Evolutionary conservation across 2,113 vertebrate genomes (phyloP).

Genomic region (Gambusia holbrooki): DNA sequence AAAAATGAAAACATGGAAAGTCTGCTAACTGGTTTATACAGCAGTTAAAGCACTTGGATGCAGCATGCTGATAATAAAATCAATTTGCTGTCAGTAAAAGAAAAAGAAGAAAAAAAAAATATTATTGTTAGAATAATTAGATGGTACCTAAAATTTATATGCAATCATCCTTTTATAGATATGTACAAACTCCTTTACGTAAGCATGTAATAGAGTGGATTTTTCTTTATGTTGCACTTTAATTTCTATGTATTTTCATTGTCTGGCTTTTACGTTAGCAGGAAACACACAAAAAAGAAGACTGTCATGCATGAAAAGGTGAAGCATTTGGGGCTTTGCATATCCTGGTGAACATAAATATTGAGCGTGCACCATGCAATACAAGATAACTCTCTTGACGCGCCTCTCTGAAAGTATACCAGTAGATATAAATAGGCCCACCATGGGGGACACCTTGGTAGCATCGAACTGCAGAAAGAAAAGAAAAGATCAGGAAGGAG

Average conservation of each 20-base stretch:
- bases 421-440: no score
- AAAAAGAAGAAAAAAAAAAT: not conserved
- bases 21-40: not conserved
- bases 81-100: not conserved
- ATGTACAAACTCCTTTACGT: not conserved
- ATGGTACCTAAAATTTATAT: not conserved
- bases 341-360: not conserved
- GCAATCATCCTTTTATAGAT: not conserved
- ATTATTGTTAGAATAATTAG: not conserved
- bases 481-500: slow-evolving; percentile 35
- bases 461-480: slow-evolving; percentile 28
- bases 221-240: not conserved
- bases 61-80: not conserved
- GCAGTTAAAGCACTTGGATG: not conserved
- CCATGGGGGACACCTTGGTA: not conserved
- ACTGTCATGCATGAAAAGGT: not conserved
- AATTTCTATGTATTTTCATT: not conserved
- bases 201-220: not conserved
- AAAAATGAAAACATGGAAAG: not conserved
- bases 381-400: not conserved
- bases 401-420: no score
- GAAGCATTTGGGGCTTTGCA: not conserved
- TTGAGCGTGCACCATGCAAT: not conserved
- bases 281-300: not conserved
- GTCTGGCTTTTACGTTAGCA: not conserved